Evolutionary conservation across 1,140 invertebrate genomes (phyloP).

Genomic region (Drosophila ananassae): DNA sequence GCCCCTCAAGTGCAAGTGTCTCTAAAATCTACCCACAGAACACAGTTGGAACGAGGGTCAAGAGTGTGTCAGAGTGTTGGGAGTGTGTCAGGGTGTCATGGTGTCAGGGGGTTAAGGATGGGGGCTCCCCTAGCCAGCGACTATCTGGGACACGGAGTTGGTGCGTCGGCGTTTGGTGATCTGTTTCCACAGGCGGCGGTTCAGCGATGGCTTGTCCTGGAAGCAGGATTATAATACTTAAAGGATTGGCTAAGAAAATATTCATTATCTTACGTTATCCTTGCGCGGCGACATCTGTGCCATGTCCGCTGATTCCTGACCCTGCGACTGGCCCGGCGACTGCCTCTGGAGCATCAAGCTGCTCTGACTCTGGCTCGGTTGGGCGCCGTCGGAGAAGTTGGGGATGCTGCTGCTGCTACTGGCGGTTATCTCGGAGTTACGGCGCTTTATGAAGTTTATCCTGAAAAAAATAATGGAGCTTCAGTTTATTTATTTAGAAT

Average conservation of each 20-base stretch:
- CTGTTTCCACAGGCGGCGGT: slow-evolving; percentile 86
- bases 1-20: slow-evolving; percentile 18
- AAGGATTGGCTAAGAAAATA: background rate
- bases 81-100: slow-evolving; percentile 11
- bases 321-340: slow-evolving; percentile 29
- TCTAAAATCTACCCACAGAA: slow-evolving; percentile 32
- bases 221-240: slow-evolving; percentile 18
- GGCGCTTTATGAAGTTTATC: slow-evolving; percentile 85
- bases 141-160: slow-evolving; percentile 82
- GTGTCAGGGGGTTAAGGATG: background rate
- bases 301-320: slow-evolving; percentile 65
- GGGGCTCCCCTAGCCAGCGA: slow-evolving; percentile 60
- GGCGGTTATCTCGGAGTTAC: slow-evolving; percentile 80
- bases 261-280: slow-evolving; percentile 82
- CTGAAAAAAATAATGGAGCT: slow-evolving; percentile 51
- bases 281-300: slow-evolving; percentile 84
- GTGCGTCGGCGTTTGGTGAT: slow-evolving; percentile 85
- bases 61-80: background rate
- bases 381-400: slow-evolving; percentile 80
- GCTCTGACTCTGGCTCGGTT: slow-evolving; percentile 66
- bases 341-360: slow-evolving; percentile 49
- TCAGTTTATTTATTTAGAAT: background rate
- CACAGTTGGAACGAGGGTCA: slow-evolving; percentile 10
- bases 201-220: slow-evolving; percentile 85
- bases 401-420: slow-evolving; percentile 77